Conservation (phyloP, 2,888 invertebrate genomes). For the Andrena marginata region DNA sequence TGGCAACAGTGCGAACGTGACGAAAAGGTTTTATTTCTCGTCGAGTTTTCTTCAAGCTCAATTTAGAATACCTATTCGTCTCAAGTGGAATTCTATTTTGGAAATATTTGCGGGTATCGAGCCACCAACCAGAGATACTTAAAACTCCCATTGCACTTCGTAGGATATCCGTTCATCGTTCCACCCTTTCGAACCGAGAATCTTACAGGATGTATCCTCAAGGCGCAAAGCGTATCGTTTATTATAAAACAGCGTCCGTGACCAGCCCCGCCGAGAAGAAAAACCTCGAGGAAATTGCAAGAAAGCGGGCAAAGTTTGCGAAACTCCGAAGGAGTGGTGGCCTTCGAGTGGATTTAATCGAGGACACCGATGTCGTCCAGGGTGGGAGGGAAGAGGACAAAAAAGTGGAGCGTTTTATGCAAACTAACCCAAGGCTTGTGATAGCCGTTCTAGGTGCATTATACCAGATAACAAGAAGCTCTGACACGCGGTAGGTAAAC, state of each 20-base stretch:
- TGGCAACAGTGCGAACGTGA: too few species aligned
- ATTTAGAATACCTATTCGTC: too few species aligned
- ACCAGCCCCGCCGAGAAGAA: background rate
- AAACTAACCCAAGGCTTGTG: constrained; percentile 59
- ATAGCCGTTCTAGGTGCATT: constrained; percentile 1
- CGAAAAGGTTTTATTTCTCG: too few species aligned
- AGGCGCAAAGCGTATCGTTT: background rate
- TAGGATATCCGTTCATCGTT: too few species aligned
- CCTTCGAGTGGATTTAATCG: constrained; percentile 46
- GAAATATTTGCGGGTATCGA: too few species aligned
- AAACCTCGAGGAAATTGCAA: constrained; percentile 13
- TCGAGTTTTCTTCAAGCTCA: too few species aligned
- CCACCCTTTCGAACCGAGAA: too few species aligned
- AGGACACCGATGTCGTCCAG: constrained; percentile 35
- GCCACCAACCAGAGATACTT: too few species aligned
- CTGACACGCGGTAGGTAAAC: constrained; percentile 18
- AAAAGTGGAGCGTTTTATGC: constrained; percentile 57
- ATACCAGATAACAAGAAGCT: constrained; percentile 38
- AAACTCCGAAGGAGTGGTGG: background rate
- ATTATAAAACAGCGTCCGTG: background rate
- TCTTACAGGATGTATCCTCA: background rate
- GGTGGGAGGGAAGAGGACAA: constrained; percentile 9
- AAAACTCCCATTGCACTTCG: too few species aligned
- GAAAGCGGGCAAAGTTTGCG: constrained; percentile 11
- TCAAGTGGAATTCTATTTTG: too few species aligned